Conservation (phyloP, 2,888 invertebrate genomes). For the Calliphora vomitoria region DNA sequence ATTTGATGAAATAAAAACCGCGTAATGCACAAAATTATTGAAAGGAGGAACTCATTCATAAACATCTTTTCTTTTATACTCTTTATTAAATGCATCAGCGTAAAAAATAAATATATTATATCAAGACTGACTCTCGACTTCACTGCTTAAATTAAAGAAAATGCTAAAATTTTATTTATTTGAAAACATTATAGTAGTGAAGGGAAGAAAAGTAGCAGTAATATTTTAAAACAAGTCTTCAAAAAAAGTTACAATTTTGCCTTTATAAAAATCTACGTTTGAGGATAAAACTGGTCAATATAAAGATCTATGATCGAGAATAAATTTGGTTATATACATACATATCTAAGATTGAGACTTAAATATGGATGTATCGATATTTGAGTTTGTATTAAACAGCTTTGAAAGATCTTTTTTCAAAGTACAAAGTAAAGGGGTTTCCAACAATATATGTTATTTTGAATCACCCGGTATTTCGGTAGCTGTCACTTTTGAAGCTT, state of each 20-base stretch:
- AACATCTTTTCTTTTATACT: conserved; percentile 61
- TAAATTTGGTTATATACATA: too few relatives aligned
- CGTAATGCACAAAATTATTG: conserved; percentile 69
- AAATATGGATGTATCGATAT: too few relatives aligned
- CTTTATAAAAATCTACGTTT: neutral
- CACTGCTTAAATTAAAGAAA: conserved; percentile 60
- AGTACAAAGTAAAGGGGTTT: too few relatives aligned
- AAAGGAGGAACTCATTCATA: conserved; percentile 67
- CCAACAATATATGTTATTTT: too few relatives aligned
- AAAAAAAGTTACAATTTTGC: too few relatives aligned
- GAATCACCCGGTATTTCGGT: too few relatives aligned
- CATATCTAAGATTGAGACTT: too few relatives aligned
- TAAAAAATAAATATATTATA: conserved; percentile 18
- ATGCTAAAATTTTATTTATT: conserved; percentile 64
- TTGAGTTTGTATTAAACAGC: too few relatives aligned
- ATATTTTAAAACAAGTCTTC: neutral
- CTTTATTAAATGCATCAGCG: conserved; percentile 54
- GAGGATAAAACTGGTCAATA: neutral
- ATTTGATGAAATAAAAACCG: conserved; percentile 71
- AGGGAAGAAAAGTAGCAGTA: neutral
- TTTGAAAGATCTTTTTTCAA: too few relatives aligned
- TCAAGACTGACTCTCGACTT: conserved; percentile 46
- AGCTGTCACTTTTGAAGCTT: too few relatives aligned
- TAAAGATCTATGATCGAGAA: too few relatives aligned
- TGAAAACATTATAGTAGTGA: neutral